Conservation (phyloP, 2,113 vertebrate genomes). For the Elanoides forficatus region DNA sequence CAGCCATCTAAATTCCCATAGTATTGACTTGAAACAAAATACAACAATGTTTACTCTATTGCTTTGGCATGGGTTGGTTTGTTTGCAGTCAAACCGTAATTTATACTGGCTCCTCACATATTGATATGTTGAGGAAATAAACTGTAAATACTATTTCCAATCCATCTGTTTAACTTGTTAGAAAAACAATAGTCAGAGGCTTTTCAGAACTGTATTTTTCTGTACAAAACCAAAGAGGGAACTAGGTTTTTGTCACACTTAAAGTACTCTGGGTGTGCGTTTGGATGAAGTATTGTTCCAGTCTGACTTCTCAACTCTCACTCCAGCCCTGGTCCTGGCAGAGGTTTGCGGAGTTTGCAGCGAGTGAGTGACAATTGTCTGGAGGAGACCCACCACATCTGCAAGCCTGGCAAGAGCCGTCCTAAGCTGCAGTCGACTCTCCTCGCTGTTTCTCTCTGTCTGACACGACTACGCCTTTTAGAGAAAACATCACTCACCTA, state of each 20-base stretch:
- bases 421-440: not conserved
- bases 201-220: slow-evolving; percentile 56
- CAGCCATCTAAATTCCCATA: slow-evolving; percentile 31
- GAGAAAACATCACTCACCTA: not conserved
- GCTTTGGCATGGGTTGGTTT: slow-evolving; percentile 68
- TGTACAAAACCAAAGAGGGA: slow-evolving; percentile 6
- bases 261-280: not conserved
- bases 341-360: not conserved
- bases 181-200: slow-evolving; percentile 71
- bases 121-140: slow-evolving; percentile 79
- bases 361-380: not conserved
- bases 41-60: slow-evolving; percentile 51
- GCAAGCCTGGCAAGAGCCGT: not conserved
- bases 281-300: not conserved
- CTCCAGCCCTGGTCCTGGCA: not conserved
- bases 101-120: slow-evolving; percentile 77
- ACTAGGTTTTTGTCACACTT: not conserved
- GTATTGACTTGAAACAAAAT: slow-evolving; percentile 52
- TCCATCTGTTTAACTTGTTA: slow-evolving; percentile 77
- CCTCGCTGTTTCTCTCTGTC: not conserved
- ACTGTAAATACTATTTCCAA: slow-evolving; percentile 79
- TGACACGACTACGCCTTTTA: fast-evolving
- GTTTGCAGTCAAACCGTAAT: slow-evolving; percentile 75
- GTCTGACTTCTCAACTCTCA: not conserved
- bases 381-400: not conserved